These are phyloP conservation scores for Temnothorax unifasciatus DNA, from an alignment of 2,888 invertebrate species.

Conservation along the genomic window DNA sequence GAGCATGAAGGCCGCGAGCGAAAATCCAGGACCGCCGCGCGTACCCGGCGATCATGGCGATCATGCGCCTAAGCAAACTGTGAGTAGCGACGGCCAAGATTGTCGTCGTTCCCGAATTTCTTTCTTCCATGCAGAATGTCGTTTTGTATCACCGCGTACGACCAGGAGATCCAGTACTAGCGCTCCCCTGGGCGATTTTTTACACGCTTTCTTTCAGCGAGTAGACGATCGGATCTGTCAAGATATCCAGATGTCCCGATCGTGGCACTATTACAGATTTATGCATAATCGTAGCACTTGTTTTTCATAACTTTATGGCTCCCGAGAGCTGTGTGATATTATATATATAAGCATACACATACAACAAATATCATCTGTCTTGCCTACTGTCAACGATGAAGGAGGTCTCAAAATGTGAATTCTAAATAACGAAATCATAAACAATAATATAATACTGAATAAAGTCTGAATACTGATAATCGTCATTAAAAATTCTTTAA, in stretches of 20 bases:
- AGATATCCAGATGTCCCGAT: slow-evolving; percentile 34
- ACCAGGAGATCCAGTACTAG: slow-evolving; percentile 47
- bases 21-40: slow-evolving; percentile 88
- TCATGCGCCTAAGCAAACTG: slow-evolving; percentile 92
- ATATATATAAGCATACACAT: slow-evolving; percentile 8
- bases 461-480: neutral
- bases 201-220: slow-evolving; percentile 52
- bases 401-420: neutral
- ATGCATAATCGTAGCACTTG: slow-evolving; percentile 41
- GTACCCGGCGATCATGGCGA: slow-evolving; percentile 90
- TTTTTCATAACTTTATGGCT: slow-evolving; percentile 28
- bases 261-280: slow-evolving; percentile 34
- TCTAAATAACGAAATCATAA: neutral
- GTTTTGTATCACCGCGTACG: slow-evolving; percentile 35
- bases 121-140: slow-evolving; percentile 61
- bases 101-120: slow-evolving; percentile 58
- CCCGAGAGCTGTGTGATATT: slow-evolving; percentile 24
- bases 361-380: slow-evolving; percentile 14
- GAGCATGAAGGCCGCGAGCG: slow-evolving; percentile 95
- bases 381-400: neutral
- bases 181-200: slow-evolving; percentile 37
- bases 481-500: neutral
- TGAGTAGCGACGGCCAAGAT: slow-evolving; percentile 87
- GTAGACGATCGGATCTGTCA: slow-evolving; percentile 47
- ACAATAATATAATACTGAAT: neutral